Conservation (phyloP, 2,888 invertebrate genomes). For the Callimorpha dominula region DNA sequence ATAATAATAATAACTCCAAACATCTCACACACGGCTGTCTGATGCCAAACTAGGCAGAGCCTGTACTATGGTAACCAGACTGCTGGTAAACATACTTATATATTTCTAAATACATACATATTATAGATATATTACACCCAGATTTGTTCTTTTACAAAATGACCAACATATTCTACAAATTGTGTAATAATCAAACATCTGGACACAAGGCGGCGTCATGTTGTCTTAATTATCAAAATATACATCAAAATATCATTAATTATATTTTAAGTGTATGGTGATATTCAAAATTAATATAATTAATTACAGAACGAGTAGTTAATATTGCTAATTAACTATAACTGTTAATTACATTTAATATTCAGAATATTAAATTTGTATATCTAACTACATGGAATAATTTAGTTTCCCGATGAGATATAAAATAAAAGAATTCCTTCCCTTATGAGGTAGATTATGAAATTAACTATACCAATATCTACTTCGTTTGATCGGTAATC, state of each 20-base stretch:
- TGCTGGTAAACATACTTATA: too few relatives aligned
- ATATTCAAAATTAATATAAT: constrained; percentile 1
- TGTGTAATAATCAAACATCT: constrained; percentile 11
- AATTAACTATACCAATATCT: not conserved
- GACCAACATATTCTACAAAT: not conserved
- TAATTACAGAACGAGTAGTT: not conserved
- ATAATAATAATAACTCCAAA: too few relatives aligned
- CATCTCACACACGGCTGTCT: too few relatives aligned
- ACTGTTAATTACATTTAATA: not conserved
- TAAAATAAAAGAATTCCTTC: not conserved
- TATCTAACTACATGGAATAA: not conserved
- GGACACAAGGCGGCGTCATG: constrained; percentile 14
- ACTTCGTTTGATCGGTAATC: not conserved
- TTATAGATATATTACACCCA: too few relatives aligned
- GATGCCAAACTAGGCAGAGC: too few relatives aligned
- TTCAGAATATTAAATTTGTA: not conserved
- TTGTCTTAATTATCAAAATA: constrained; percentile 18
- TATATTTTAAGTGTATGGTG: constrained; percentile 3
- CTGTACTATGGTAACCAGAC: too few relatives aligned
- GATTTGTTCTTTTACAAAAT: not conserved
- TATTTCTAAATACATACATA: too few relatives aligned
- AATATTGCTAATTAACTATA: not conserved
- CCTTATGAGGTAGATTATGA: not conserved
- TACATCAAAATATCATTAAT: constrained; percentile 11
- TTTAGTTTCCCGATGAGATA: not conserved